Evolutionary conservation across 2,113 vertebrate genomes (phyloP), one percentile per base, ranked within the genome.

Genomic region (Dascyllus trimaculatus): DNA sequence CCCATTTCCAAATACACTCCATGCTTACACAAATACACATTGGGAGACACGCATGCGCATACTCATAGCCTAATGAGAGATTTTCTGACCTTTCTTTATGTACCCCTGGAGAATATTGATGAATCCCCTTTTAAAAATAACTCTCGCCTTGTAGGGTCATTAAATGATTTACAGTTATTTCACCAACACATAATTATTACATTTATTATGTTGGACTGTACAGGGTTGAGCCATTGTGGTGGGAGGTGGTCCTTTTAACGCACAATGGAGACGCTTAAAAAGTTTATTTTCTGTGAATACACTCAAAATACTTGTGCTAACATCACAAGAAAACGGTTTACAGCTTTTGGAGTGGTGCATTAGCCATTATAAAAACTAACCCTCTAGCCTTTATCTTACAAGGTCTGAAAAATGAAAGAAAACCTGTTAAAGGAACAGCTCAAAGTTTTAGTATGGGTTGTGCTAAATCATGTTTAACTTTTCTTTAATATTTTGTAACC

Each of bases 91-190:
- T 94, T 93, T 95, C 86, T 88, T 81, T 53, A 60, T 82, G 73
- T 83, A 90, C 90, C 94, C 89, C 91, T 85, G 80, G 92, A 94
- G 93, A 93, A 93, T 93, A 94, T 93, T 93, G 92, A 94, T 95
- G 91, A 93, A 94, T 93, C 87, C 89, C 81, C 81, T 81, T 94
- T 94, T 93, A 93, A 93, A 94, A 94, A 94, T 94, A 94, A 93
- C 92, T 93, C 91, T 88, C 64, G 84, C 80, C 87, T 91, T 90
- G 85, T 91, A 90, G 91, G 90, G 91, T 93, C 91, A 93, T 92
- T 94, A 89, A 91, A 91, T 94, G 91, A 94, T 94, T 93, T 92
- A 94, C 93, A 90, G 90, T 93, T 91, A 92, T 92, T 91, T 92
- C 91, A 92, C 71, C 76, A 89, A 88, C 81, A 82, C 92, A 84